phyloP scores from a whole-genome alignment of 2,888 invertebrate genomes.

The Eupithecia subfuscata region DNA sequence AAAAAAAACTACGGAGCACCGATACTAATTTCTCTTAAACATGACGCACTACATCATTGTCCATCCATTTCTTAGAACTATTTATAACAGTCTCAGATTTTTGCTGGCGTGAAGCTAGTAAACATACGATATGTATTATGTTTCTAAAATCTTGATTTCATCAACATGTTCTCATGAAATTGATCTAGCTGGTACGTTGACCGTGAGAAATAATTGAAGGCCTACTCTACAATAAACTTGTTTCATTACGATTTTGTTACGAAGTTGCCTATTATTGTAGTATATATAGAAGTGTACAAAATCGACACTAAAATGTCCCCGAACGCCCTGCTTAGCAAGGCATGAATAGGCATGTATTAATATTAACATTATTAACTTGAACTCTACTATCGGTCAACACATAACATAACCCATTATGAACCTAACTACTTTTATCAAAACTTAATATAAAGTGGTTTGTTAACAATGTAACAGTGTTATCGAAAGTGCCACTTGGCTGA shows the following conservation, averaged over 20 bases:
- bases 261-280: background rate
- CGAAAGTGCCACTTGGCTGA: constrained; percentile 24
- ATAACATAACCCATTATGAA: constrained; percentile 1
- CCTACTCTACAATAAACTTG: background rate
- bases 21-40: background rate
- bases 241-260: background rate
- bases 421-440: constrained; percentile 7
- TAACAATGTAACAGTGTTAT: constrained; percentile 1
- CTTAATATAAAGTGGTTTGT: background rate
- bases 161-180: background rate
- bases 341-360: constrained; percentile 33
- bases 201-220: background rate
- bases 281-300: background rate
- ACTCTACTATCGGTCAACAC: constrained; percentile 27
- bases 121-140: background rate
- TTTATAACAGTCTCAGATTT: background rate
- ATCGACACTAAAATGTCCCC: background rate
- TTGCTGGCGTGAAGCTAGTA: background rate
- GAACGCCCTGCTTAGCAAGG: constrained; percentile 26
- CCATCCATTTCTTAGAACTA: background rate
- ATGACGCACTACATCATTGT: background rate
- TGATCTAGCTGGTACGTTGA: background rate
- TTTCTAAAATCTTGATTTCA: background rate
- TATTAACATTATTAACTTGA: constrained; percentile 31
- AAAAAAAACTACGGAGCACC: background rate